These are phyloP conservation scores for Pachypanchax playfairii DNA, from an alignment of 2,113 vertebrate species.

Conservation along the genomic window DNA sequence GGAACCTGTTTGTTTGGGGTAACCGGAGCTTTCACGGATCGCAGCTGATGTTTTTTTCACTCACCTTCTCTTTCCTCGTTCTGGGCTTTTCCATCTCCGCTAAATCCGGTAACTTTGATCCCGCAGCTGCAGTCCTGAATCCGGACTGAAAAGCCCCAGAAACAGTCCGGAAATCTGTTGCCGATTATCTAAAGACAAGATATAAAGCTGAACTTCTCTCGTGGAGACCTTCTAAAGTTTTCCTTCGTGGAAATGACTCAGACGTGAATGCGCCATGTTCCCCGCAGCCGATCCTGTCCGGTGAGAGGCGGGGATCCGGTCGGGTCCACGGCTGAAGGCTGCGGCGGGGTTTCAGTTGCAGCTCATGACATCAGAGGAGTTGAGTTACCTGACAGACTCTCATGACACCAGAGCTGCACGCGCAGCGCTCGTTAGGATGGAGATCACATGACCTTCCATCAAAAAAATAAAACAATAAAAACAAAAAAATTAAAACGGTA, in stretches of 20 bases:
- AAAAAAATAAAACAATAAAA: no score
- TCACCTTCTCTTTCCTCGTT: slow-evolving; percentile 79
- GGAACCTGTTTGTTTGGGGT: neutral
- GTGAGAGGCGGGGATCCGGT: slow-evolving; percentile 77
- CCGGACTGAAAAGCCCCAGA: slow-evolving; percentile 39
- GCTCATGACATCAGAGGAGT: slow-evolving; percentile 76
- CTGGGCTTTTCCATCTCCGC: slow-evolving; percentile 78
- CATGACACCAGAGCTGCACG: slow-evolving; percentile 10
- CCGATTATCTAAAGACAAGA: neutral
- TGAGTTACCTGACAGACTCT: slow-evolving; percentile 69
- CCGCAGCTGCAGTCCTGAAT: slow-evolving; percentile 47
- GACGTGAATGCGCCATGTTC: slow-evolving; percentile 77
- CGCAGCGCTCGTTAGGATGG: no score
- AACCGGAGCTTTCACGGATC: no score
- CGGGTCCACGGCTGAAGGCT: slow-evolving; percentile 56
- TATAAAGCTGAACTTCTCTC: neutral
- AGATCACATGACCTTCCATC: no score
- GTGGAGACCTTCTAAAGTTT: slow-evolving; percentile 4
- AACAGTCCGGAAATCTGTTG: neutral
- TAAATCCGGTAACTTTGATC: slow-evolving; percentile 73
- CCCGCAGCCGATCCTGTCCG: slow-evolving; percentile 67
- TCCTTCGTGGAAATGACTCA: slow-evolving; percentile 56
- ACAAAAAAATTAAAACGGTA: no score
- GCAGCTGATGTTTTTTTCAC: neutral
- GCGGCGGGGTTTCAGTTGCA: slow-evolving; percentile 65